phyloP scores from a whole-genome alignment of 2,888 invertebrate genomes.

The Stegophylla sp. region DNA sequence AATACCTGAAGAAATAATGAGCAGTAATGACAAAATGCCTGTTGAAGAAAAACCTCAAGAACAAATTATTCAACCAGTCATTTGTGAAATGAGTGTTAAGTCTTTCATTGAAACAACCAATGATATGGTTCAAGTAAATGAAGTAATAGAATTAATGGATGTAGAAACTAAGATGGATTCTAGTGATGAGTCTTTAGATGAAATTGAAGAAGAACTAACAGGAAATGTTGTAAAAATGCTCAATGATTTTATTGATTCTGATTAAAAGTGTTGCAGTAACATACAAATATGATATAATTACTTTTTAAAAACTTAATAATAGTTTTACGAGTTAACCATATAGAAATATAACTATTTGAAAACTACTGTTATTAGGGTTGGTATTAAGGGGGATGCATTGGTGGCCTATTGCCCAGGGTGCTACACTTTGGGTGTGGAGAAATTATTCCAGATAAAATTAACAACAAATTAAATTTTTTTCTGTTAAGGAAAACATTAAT shows the following conservation, averaged over 20 bases:
- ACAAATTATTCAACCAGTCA: background rate
- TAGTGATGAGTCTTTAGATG: background rate
- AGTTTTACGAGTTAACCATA: background rate
- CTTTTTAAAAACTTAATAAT: background rate
- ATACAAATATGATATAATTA: background rate
- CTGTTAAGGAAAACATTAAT: no score
- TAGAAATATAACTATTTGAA: no score
- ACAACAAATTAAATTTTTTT: no score
- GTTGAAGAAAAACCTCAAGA: background rate
- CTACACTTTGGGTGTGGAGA: no score
- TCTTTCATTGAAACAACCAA: background rate
- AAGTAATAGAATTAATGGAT: slow-evolving; percentile 9
- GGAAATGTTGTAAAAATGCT: slow-evolving; percentile 22
- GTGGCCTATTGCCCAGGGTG: no score
- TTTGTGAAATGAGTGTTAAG: background rate
- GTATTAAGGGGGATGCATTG: no score
- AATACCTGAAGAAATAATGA: background rate
- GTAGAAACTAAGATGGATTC: background rate
- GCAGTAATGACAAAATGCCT: background rate
- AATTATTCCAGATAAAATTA: no score
- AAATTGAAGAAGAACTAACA: background rate
- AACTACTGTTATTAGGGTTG: no score
- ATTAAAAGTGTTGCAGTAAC: slow-evolving; percentile 10
- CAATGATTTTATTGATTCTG: slow-evolving; percentile 42
- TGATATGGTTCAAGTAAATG: background rate